Conservation (phyloP, 2,113 vertebrate species). For the human region GRCh38 chr3:127971001-127971500, state of each 20-base stretch:
- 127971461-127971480: not conserved
- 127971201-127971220: not conserved
- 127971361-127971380: not conserved
- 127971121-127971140: not conserved
- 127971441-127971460: not conserved
- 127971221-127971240: no score
- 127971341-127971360: not conserved
- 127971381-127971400: not conserved
- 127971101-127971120: not conserved
- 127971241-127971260: not conserved
- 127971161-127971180: conserved; percentile 39
- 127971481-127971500: not conserved
- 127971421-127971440: not conserved
- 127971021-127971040: not conserved
- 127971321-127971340: not conserved
- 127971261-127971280: not conserved
- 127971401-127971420: not conserved
- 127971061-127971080: not conserved
- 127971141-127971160: not conserved
- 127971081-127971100: not conserved
- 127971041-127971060: no score
- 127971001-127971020: not conserved
- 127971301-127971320: no score
- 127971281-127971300: not conserved
- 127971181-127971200: not conserved